phyloP scores from a whole-genome alignment of 2,797 vertebrate genomes.

The Sylvilagus floridanus region DNA sequence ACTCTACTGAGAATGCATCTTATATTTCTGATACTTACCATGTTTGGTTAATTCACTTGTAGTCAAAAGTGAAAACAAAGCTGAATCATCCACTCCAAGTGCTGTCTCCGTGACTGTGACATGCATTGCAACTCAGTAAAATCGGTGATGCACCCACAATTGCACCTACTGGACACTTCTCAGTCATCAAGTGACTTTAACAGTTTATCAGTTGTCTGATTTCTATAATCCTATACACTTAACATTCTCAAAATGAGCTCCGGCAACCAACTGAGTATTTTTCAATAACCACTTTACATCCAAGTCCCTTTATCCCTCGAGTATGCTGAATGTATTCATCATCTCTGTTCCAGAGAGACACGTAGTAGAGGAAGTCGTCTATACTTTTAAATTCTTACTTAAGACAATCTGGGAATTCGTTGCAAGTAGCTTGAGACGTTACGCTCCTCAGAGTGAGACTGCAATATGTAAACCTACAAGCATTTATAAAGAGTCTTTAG shows the following conservation, averaged over 20 bases:
- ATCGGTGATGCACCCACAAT: neutral
- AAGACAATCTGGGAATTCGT: neutral
- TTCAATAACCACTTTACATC: conserved; percentile 55
- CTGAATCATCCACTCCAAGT: neutral
- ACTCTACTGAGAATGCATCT: neutral
- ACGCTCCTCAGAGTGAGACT: neutral
- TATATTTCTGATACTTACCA: neutral
- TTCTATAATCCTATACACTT: conserved; percentile 40
- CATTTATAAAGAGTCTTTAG: neutral
- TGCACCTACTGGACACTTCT: neutral
- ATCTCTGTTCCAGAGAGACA: neutral
- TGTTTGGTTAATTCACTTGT: conserved; percentile 1
- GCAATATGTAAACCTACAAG: neutral
- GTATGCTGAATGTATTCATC: neutral
- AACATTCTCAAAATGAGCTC: conserved; percentile 35
- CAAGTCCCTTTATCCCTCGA: conserved; percentile 22
- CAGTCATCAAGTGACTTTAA: conserved; percentile 60
- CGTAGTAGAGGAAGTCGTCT: conserved; percentile 25
- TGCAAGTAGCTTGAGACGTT: neutral
- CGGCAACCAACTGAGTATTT: conserved; percentile 51
- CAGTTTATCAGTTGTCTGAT: conserved; percentile 12
- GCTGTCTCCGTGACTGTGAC: neutral
- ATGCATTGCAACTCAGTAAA: conserved; percentile 39
- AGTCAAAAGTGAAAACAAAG: neutral
- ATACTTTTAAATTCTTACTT: conserved; percentile 4